Conservation (phyloP, 2,888 invertebrate species). For the Tetragonisca angustula region DNA sequence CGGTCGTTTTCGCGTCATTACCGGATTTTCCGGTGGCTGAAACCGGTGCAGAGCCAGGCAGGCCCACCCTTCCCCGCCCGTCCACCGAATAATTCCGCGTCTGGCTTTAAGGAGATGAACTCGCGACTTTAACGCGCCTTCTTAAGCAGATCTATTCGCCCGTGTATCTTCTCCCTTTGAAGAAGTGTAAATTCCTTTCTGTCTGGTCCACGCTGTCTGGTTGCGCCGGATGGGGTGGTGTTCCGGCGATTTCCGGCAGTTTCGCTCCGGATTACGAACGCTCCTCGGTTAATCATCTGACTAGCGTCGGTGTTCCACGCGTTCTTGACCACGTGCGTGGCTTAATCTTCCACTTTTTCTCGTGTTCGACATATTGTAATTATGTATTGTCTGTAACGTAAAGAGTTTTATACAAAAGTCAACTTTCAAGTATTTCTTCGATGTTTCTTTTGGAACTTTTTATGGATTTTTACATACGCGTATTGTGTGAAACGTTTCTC, state of each 20-base stretch:
- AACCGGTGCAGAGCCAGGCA: constrained; percentile 11
- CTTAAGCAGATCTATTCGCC: constrained; percentile 17
- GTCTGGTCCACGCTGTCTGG: no score
- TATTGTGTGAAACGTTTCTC: no score
- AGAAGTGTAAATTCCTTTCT: neutral
- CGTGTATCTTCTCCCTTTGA: neutral
- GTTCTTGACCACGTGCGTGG: constrained; percentile 26
- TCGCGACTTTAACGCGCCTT: constrained; percentile 19
- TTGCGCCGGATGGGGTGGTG: no score
- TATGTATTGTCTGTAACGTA: no score
- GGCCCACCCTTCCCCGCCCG: neutral
- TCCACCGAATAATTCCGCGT: constrained; percentile 36
- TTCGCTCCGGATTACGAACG: neutral
- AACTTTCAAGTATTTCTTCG: no score
- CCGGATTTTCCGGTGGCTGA: constrained; percentile 50
- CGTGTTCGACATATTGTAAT: neutral
- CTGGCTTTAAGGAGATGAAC: constrained; percentile 38
- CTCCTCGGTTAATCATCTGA: constrained; percentile 6
- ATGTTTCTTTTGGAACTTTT: no score
- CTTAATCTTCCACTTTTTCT: neutral
- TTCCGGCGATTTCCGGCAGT: neutral
- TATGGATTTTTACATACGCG: no score
- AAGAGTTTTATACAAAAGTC: neutral
- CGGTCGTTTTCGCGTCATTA: constrained; percentile 54
- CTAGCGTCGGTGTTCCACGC: neutral